These are phyloP conservation scores for Dasyprocta punctata DNA, from an alignment of 2,113 vertebrate genomes.

Conservation along the genomic window DNA sequence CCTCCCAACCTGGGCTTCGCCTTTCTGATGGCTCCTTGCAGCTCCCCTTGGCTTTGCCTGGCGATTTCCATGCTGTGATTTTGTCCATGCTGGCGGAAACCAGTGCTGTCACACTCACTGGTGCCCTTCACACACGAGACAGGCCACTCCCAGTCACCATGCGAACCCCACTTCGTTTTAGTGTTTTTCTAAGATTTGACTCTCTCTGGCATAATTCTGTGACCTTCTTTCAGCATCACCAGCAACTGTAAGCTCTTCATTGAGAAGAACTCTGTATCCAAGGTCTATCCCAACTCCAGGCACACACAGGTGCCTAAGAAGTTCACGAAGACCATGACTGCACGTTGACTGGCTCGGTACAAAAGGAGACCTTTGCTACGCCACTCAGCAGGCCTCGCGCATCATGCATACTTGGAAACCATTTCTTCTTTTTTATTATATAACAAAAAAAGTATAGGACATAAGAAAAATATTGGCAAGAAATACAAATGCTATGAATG, in stretches of 20 bases:
- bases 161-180: neutral
- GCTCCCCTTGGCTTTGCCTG: neutral
- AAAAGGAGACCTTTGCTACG: neutral
- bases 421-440: too few species aligned
- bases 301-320: neutral
- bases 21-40: fast-evolving
- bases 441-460: too few species aligned
- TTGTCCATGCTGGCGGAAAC: fast-evolving
- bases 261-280: neutral
- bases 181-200: neutral
- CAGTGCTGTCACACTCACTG: fast-evolving
- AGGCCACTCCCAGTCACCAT: neutral
- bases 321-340: neutral
- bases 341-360: neutral
- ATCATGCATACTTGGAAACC: neutral
- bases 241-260: neutral
- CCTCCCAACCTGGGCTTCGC: fast-evolving
- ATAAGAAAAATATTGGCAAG: too few species aligned
- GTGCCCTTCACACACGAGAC: too few species aligned
- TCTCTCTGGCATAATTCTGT: neutral
- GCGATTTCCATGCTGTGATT: neutral
- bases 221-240: neutral
- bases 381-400: fast-evolving
- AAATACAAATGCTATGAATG: too few species aligned
- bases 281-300: too few species aligned